Percentiles rank a stretch among this genome's conserved stretches.
Conservation (phyloP, 2,888 invertebrate genomes). For the Scaeva pyrastri region DNA sequence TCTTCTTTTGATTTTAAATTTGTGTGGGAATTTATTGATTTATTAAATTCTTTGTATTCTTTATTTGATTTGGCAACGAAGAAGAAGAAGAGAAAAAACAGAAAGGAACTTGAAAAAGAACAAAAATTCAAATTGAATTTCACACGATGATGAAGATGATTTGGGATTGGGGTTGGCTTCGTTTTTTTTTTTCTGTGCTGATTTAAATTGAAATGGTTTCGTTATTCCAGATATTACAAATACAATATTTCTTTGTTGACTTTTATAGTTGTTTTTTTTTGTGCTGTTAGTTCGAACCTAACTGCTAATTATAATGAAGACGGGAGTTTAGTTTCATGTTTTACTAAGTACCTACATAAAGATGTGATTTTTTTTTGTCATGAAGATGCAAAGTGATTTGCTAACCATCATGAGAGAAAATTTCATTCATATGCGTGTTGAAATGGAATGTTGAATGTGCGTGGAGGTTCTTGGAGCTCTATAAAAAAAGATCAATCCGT, state of each 20-base stretch:
- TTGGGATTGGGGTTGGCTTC: slow-evolving; percentile 2
- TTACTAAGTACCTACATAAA: slow-evolving; percentile 37
- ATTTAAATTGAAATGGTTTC: slow-evolving; percentile 29
- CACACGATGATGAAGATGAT: slow-evolving; percentile 48
- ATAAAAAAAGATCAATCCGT: slow-evolving; percentile 55
- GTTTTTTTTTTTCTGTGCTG: slow-evolving; percentile 20
- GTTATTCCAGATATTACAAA: slow-evolving; percentile 30
- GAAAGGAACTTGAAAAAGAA: too few species aligned
- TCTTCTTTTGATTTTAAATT: not conserved
- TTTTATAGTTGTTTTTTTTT: slow-evolving; percentile 47
- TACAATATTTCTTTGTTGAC: slow-evolving; percentile 56
- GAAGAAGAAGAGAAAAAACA: too few species aligned
- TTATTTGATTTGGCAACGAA: slow-evolving; percentile 64
- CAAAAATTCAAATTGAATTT: slow-evolving; percentile 47
- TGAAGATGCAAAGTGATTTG: slow-evolving; percentile 62
- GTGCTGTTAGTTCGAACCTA: slow-evolving; percentile 66
- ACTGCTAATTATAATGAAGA: slow-evolving; percentile 64
- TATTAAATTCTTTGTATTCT: slow-evolving; percentile 25
- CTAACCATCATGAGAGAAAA: slow-evolving; percentile 7
- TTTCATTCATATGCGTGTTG: slow-evolving; percentile 30
- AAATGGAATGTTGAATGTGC: slow-evolving; percentile 10
- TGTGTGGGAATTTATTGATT: slow-evolving; percentile 61
- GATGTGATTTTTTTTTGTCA: slow-evolving; percentile 26
- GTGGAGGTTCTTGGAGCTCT: slow-evolving; percentile 27
- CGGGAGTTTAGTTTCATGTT: slow-evolving; percentile 25